Conservation (phyloP, 2,113 vertebrate genomes). For the Bostrychus sinensis region DNA sequence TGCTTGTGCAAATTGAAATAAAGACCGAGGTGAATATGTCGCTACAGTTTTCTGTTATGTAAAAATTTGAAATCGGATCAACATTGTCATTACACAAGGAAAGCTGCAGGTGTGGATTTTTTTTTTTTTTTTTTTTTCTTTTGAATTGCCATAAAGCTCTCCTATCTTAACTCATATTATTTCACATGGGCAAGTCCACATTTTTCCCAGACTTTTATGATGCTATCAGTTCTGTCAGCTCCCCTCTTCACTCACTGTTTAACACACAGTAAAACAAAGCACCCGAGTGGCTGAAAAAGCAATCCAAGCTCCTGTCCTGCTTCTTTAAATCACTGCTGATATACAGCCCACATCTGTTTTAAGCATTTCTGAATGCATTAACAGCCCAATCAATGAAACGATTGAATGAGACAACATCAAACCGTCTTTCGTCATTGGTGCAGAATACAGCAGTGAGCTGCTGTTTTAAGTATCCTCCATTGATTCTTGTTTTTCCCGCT, state of each 20-base stretch:
- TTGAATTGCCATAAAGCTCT: slow-evolving; percentile 37
- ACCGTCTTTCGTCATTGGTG: slow-evolving; percentile 52
- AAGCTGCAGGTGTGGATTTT: slow-evolving; percentile 35
- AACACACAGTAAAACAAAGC: slow-evolving; percentile 50
- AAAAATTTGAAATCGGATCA: slow-evolving; percentile 42
- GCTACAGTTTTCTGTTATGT: slow-evolving; percentile 8
- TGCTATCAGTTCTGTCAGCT: slow-evolving; percentile 47
- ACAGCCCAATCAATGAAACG: slow-evolving; percentile 51
- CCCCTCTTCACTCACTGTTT: slow-evolving; percentile 40
- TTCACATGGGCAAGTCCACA: slow-evolving; percentile 52
- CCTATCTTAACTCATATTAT: slow-evolving; percentile 34
- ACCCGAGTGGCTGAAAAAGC: slow-evolving; percentile 41
- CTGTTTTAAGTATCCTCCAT: slow-evolving; percentile 54
- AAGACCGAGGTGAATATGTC: slow-evolving; percentile 37
- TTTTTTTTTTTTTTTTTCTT: slow-evolving; percentile 8
- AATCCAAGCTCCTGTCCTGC: slow-evolving; percentile 43
- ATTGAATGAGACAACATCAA: slow-evolving; percentile 59
- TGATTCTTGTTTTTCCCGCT: slow-evolving; percentile 58
- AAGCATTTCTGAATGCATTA: slow-evolving; percentile 40
- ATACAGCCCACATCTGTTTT: slow-evolving; percentile 35
- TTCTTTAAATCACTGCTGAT: slow-evolving; percentile 57
- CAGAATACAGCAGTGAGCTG: slow-evolving; percentile 44
- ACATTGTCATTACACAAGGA: slow-evolving; percentile 31
- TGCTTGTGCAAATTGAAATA: slow-evolving; percentile 34
- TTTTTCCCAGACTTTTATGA: slow-evolving; percentile 48